Base-by-base conservation (phyloP, 2,113 vertebrate genomes). In the Protomyctophum bolini region DNA sequence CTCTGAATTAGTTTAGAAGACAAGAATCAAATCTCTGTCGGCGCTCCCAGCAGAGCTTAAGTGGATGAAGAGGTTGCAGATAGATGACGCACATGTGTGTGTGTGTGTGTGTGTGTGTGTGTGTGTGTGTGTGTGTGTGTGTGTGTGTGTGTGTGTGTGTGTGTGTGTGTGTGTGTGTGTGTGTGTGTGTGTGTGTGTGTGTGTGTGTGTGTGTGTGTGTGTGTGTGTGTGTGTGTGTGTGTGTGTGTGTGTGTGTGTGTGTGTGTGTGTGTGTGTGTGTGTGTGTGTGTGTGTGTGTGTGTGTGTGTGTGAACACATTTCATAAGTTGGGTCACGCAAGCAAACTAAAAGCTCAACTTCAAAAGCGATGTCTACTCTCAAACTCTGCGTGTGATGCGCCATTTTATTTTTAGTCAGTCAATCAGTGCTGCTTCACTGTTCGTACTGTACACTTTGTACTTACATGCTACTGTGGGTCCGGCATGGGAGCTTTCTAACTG, bases 1-100 rank as follows among this genome's bases (percentile, higher is more conserved):
- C 77, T 58, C 79, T 72, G 89, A 91, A 91, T 90, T 65, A 90
- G 85, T 88, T 91, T 86, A 89, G 66, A 76, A 66, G 74, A 80
- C 68, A 52, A 0, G 79, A 88, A 91, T 90, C 82, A 68, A 84
- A 90, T 91, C 85, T 86, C 70, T 84, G 77, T 75, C 81, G 81
- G 76, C 76, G 71, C 83, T 88, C 86, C 81, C 85, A 85, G 76
- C 48, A 5, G 51, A 48, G 60, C 72, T 80, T 86, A 81, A 84
- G 80, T 83, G 73, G 82, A 62, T 47, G 68, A 75, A 79, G 81
- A 68, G 80, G 76, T 76, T 76, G 21, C 85, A 83, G 71, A 76
- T 66, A 73, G 21, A 65, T 75, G n/a, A 2, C 14, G 21, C 29
- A 21, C 21, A 21, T 67, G 21, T 50, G 14, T 60, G 6, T 75